Evolutionary conservation across 2,113 vertebrate genomes (phyloP).

Genomic region (Phodopus roborovskii): DNA sequence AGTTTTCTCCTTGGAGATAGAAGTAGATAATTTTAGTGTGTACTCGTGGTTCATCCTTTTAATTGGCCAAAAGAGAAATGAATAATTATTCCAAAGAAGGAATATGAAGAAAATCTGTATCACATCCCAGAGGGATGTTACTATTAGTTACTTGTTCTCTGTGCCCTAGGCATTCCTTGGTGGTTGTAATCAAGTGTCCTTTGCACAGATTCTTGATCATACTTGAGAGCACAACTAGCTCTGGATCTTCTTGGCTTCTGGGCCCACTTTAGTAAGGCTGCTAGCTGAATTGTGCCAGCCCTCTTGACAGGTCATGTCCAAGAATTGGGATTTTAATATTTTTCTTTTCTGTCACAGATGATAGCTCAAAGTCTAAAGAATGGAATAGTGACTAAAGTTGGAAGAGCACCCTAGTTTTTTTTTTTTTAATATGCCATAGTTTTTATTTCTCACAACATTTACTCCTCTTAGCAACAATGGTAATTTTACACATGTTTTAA

Average conservation of each 20-base stretch:
- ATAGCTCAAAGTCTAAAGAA: not conserved
- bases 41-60: constrained; percentile 70
- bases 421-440: not conserved
- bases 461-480: not conserved
- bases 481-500: constrained; percentile 5
- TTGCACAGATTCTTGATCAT: not conserved
- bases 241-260: not conserved
- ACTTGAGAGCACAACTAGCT: not conserved
- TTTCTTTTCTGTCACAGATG: not conserved
- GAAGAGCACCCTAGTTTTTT: not conserved
- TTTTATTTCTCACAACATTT: not conserved
- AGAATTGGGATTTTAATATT: not conserved
- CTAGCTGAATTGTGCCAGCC: not conserved
- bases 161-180: not conserved
- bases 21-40: constrained; percentile 72
- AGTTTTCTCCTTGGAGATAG: constrained; percentile 77
- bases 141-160: not conserved
- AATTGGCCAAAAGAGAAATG: constrained; percentile 65
- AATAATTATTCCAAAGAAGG: constrained; percentile 55
- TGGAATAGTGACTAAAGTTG: constrained; percentile 21
- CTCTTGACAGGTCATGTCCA: not conserved
- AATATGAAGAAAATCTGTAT: not conserved
- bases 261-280: not conserved
- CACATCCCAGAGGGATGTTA: not conserved
- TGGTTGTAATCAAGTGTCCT: not conserved